Conservation (phyloP, 2,888 invertebrate genomes). For the Drosophila fungiperda region DNA sequence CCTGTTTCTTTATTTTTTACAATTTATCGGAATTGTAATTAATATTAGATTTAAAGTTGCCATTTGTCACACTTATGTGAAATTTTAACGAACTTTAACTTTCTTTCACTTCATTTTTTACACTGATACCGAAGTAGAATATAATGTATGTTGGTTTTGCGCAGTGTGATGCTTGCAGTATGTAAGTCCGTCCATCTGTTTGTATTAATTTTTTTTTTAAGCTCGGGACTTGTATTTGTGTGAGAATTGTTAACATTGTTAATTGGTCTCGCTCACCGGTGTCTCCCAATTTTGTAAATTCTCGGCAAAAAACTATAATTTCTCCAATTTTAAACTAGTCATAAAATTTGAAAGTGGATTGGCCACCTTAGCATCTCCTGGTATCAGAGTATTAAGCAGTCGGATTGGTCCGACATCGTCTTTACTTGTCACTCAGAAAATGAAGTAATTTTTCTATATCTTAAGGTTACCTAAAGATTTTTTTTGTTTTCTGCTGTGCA, state of each 20-base stretch:
- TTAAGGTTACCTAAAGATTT: conserved; percentile 25
- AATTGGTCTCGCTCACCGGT: not conserved
- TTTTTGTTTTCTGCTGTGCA: conserved; percentile 21
- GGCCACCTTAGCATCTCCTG: not conserved
- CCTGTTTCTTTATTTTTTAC: conserved; percentile 41
- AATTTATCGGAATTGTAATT: conserved; percentile 37
- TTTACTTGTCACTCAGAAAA: not conserved
- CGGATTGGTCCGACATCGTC: not conserved
- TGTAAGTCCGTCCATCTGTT: not conserved
- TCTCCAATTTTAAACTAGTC: not conserved
- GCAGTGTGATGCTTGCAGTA: not conserved
- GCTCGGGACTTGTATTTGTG: not conserved
- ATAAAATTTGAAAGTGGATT: not conserved
- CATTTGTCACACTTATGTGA: conserved; percentile 68
- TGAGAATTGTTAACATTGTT: not conserved
- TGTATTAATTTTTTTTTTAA: not conserved
- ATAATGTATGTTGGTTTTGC: not conserved
- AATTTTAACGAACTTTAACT: conserved; percentile 23
- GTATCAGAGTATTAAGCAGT: conserved; percentile 2
- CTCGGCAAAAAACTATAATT: not conserved
- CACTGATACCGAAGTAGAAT: not conserved
- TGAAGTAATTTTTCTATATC: conserved; percentile 25
- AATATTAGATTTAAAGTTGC: conserved; percentile 63
- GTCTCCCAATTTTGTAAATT: not conserved
- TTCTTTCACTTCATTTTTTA: not conserved